Conservation (phyloP, 2,797 vertebrate genomes). For the Pogonophryne albipinna region DNA sequence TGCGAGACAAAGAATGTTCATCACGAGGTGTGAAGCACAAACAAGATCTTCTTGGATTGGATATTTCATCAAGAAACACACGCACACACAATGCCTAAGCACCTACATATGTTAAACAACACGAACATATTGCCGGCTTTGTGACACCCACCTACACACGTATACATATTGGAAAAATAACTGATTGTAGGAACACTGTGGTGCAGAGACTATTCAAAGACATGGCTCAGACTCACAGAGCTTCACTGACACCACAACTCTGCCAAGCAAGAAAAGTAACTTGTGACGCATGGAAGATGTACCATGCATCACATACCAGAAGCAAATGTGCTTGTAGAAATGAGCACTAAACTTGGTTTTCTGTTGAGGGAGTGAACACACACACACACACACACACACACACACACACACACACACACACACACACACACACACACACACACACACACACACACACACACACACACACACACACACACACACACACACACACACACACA, state of each 20-base stretch:
- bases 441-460: conserved; percentile 14
- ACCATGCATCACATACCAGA: background rate
- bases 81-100: background rate
- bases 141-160: conserved; percentile 68
- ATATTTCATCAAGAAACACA: conserved; percentile 6
- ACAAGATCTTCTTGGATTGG: conserved; percentile 25
- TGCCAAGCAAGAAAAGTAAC: background rate
- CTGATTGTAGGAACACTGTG: conserved; percentile 25
- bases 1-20: conserved; percentile 15
- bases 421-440: background rate
- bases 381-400: background rate
- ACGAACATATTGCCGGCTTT: conserved; percentile 65
- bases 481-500: conserved; percentile 14
- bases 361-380: background rate
- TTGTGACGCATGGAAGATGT: background rate
- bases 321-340: conserved; percentile 22
- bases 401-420: too few relatives aligned
- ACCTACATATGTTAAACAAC: conserved; percentile 48
- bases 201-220: background rate
- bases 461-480: conserved; percentile 6
- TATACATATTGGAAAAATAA: conserved; percentile 10
- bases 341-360: conserved; percentile 15
- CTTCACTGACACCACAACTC: background rate
- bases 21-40: conserved; percentile 23
- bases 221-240: background rate